A percentile compares a stretch with the other conserved stretches of the same genome.
Evolutionary conservation across 2,797 vertebrate species (phyloP).

Genomic region (Chiloscyllium punctatum): DNA sequence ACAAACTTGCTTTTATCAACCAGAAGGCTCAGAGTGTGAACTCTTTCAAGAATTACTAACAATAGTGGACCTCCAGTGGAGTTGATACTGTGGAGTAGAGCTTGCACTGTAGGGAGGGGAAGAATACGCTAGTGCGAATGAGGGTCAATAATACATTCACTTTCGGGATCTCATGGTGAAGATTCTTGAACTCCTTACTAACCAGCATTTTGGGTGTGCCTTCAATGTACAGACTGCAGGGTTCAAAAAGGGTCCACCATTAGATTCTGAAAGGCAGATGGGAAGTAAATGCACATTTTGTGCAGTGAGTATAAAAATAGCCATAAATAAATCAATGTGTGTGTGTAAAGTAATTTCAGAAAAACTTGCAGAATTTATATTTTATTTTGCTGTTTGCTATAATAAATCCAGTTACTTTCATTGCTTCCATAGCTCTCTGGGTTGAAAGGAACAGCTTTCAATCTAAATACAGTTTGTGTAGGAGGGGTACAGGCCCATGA

Average conservation of each 20-base stretch:
- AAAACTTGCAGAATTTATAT: neutral
- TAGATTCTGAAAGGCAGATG: neutral
- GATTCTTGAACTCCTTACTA: neutral
- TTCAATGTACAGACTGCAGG: neutral
- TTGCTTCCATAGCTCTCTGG: neutral
- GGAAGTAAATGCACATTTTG: neutral
- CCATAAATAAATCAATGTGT: neutral
- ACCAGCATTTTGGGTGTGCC: neutral
- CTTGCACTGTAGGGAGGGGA: neutral
- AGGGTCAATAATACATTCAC: neutral
- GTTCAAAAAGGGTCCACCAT: neutral
- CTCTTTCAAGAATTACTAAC: conserved; percentile 9
- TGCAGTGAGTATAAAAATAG: neutral
- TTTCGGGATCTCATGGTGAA: neutral
- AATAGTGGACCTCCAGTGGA: neutral
- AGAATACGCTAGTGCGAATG: no score
- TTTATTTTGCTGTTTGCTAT: neutral
- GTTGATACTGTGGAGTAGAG: neutral
- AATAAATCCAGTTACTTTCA: neutral
- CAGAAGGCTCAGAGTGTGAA: neutral
- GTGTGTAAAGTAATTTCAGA: neutral
- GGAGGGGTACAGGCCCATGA: neutral
- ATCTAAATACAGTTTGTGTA: neutral
- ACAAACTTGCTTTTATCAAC: conserved; percentile 3
- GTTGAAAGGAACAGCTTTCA: neutral